These are phyloP conservation scores for Anoplius nigerrimus DNA, from an alignment of 2,888 invertebrate species.

Conservation along the genomic window DNA sequence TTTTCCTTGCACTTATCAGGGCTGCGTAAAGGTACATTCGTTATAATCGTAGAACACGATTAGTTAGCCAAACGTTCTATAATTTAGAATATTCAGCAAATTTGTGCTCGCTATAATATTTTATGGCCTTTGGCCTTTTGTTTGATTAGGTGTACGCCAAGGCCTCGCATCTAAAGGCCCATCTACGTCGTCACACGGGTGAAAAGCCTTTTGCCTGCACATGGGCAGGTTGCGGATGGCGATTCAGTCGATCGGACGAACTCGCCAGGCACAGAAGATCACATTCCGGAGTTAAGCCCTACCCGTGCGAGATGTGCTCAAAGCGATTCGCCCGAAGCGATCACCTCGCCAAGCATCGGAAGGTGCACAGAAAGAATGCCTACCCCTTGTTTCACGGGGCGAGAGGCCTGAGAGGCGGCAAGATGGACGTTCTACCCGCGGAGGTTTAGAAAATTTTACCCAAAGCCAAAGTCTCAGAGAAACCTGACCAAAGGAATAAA, in stretches of 20 bases:
- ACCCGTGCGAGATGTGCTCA: constrained; percentile 90
- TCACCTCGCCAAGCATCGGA: constrained; percentile 94
- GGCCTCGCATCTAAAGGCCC: constrained; percentile 92
- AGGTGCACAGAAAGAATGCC: constrained; percentile 84
- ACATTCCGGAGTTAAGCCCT: constrained; percentile 97
- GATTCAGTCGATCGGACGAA: constrained; percentile 96
- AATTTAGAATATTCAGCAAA: too few relatives aligned
- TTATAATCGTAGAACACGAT: background rate
- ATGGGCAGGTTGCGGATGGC: constrained; percentile 91
- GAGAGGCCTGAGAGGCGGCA: constrained; percentile 61
- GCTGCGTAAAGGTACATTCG: constrained; percentile 68
- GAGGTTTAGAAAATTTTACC: constrained; percentile 51
- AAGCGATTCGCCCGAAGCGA: constrained; percentile 95
- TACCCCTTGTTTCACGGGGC: constrained; percentile 65
- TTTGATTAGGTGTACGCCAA: constrained; percentile 88
- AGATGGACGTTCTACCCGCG: constrained; percentile 61
- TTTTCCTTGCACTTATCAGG: constrained; percentile 73
- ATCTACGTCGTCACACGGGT: constrained; percentile 89
- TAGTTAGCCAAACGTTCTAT: background rate
- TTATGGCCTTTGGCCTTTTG: constrained; percentile 1
- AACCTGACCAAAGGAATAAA: constrained; percentile 11
- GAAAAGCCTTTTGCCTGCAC: constrained; percentile 85
- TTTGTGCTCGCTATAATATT: too few relatives aligned
- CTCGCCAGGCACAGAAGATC: constrained; percentile 93
- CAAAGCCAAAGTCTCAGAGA: background rate